Base-by-base conservation (phyloP, 2,797 vertebrate species). In the Cyclopterus lumpus region DNA sequence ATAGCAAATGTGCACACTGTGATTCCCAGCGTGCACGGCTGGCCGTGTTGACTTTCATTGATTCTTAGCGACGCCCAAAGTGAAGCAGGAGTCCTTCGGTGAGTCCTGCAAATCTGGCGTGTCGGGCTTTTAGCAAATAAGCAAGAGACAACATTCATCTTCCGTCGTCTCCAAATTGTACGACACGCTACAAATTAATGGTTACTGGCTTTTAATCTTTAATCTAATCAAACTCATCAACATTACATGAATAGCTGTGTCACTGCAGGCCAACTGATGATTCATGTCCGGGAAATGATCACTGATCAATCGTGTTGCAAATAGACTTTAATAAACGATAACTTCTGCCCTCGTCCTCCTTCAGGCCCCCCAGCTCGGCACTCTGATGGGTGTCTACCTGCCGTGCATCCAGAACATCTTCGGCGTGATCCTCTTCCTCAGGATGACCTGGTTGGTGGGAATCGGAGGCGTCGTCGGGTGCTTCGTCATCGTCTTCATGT, bases 331-430 rank as follows among this genome's bases (percentile, higher is more conserved):
- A 24, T n/a, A 51, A 4, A 16, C 8, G 59, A 10, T 32, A 40
- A 51, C 30, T 2, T 60, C n/a, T 49, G 15, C 6, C 8, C 51
- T 79, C 44, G 0, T 88, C 38, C 5, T 65, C 66, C 10, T 67
- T 4, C 83, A 93, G 92, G 92, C 80, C 7, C 93, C 93, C 30
- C 90, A 97, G 81, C 97, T 99, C 92, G 98, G 98, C 86, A 99
- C 98, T 71, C 95, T 99, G 92, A 99, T 99, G 97, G 98, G 98
- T 0, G 98, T 99, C 74, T 99, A 99, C 89, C 83, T 99, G 82
- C 98, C 98, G 0, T 99, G 98, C 89, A 95, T 99, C 92, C 98
- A 99, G 94, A 99, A 99, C 93, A 99, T 99, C 91, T 97, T 99
- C 1, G 98, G 98, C 1, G 98, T 99, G 83, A 99, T 99, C 88